Evolutionary conservation across 2,797 vertebrate genomes (phyloP).

Genomic region (Hafferia zeledoni): DNA sequence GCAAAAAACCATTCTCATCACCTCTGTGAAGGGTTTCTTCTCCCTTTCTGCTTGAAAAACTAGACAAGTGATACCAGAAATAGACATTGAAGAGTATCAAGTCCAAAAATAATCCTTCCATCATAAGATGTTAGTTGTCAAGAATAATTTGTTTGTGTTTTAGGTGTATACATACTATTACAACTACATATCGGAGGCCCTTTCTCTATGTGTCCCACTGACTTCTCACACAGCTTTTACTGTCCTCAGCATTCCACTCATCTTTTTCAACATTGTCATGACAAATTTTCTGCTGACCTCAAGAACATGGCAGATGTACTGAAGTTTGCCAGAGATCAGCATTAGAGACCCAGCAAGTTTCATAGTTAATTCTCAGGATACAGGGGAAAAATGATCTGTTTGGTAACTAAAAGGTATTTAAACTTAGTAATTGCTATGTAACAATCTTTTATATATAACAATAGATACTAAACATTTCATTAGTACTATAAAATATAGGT

Average conservation of each 20-base stretch:
- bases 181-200: background rate
- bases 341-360: background rate
- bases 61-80: background rate
- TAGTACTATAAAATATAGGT: background rate
- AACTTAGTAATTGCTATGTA: background rate
- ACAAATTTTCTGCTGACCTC: background rate
- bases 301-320: background rate
- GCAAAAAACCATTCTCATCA: rapidly evolving
- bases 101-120: background rate
- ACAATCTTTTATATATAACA: background rate
- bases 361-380: background rate
- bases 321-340: background rate
- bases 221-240: background rate
- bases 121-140: background rate
- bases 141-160: background rate
- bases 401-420: background rate
- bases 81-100: background rate
- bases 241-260: background rate
- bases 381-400: background rate
- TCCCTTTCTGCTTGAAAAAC: background rate
- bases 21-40: background rate
- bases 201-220: background rate
- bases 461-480: background rate
- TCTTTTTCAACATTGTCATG: background rate
- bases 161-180: background rate